Base-by-base conservation (phyloP, 2,797 vertebrate genomes). In the Amphiprion clarkii region DNA sequence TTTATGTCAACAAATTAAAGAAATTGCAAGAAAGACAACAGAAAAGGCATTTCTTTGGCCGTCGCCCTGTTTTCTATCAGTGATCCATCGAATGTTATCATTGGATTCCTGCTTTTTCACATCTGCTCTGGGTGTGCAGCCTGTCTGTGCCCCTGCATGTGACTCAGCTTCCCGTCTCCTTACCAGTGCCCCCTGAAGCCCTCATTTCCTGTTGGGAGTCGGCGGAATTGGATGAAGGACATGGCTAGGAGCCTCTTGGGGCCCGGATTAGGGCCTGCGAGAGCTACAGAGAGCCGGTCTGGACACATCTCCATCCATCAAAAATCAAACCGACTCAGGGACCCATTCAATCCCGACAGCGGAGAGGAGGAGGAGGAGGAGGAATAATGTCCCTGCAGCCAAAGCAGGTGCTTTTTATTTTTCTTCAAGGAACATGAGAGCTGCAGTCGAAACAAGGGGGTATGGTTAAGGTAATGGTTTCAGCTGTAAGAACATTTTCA, bases 161-260 rank as follows among this genome's bases (percentile, higher is more conserved):
- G 77, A 84, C 74, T 82, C 51, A 71, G 69, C 79, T 79, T 72
- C 68, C 74, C 71, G 64, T 76, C 85, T 83, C 79, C 64, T 78
- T 68, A 90, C 82, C 80, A 79, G 77, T 93, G 92, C 90, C 88
- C 89, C 89, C 78, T 88, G 88, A 95, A 94, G 88, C 88, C 92
- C 91, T 95, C 93, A 95, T 95, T 95, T 96, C 94, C 95, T 95
- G 93, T 94, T 81, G 80, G 87, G 82, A 92, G 86, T 80, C 63
- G 36, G 82, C 58, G 75, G 89, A 93, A 92, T 91, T 88, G 91
- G 89, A 92, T 91, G 71, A 88, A 92, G 83, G 82, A 86, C 89
- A 65, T 57, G 67, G 87, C 87, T 76, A 62, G 74, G 85, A 85
- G 90, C 83, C 79, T 81, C 73, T 67, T 40, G 78, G 85, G 89